phyloP scores from a whole-genome alignment of 2,888 invertebrate species.

The Dastarcus helophoroides region DNA sequence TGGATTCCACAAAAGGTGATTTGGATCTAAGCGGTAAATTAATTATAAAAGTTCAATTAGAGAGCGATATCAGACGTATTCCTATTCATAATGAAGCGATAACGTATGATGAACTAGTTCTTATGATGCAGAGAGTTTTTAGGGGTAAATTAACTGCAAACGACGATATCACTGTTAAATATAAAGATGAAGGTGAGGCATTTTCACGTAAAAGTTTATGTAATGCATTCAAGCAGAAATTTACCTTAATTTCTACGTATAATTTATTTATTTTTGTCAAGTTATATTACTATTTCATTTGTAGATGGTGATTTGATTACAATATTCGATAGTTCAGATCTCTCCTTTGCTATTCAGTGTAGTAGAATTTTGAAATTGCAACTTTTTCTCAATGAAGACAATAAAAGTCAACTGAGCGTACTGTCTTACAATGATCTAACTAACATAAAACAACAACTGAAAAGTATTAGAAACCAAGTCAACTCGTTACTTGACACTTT shows the following conservation, averaged over 20 bases:
- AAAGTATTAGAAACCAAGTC: constrained; percentile 46
- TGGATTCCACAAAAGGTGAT: constrained; percentile 33
- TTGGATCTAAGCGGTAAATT: constrained; percentile 42
- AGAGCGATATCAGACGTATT: constrained; percentile 55
- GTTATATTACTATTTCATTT: too few relatives aligned
- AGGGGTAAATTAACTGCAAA: constrained; percentile 47
- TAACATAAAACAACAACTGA: constrained; percentile 36
- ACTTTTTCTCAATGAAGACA: constrained; percentile 40
- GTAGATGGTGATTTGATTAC: constrained; percentile 60
- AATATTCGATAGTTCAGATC: constrained; percentile 57
- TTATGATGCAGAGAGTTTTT: constrained; percentile 65
- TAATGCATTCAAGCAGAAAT: constrained; percentile 1
- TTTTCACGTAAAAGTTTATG: constrained; percentile 6
- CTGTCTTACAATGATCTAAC: constrained; percentile 34
- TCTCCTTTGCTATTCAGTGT: constrained; percentile 57
- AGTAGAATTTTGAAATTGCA: constrained; percentile 53
- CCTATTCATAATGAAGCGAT: constrained; percentile 63
- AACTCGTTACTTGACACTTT: constrained; percentile 46
- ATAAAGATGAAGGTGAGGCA: constrained; percentile 54
- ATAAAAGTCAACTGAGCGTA: constrained; percentile 22
- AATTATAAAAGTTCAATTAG: constrained; percentile 47
- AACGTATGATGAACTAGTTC: constrained; percentile 54
- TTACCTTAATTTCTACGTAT: neutral
- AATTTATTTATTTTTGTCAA: neutral
- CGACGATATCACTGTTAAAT: constrained; percentile 59